phyloP scores from a whole-genome alignment of 2,797 vertebrate species.

The Rhodeus uyekii region DNA sequence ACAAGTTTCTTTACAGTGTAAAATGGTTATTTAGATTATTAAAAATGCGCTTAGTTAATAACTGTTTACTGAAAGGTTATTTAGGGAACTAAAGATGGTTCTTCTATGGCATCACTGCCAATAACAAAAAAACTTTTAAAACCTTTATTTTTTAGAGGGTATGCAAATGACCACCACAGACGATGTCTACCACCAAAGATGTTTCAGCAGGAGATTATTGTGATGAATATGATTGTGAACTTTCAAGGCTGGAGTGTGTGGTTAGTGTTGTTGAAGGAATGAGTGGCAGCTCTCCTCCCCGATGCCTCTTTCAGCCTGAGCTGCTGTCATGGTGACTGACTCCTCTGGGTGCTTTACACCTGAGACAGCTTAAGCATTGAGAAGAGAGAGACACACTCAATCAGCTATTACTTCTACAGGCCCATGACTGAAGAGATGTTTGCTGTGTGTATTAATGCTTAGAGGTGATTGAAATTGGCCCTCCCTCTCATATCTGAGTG shows the following conservation, averaged over 20 bases:
- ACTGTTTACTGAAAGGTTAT: neutral
- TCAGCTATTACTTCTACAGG: slow-evolving; percentile 16
- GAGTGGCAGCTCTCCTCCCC: slow-evolving; percentile 44
- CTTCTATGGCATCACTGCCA: neutral
- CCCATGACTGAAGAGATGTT: slow-evolving; percentile 8
- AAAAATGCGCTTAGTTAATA: neutral
- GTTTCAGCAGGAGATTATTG: neutral
- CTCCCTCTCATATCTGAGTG: neutral
- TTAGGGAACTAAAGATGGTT: neutral
- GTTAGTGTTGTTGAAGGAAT: slow-evolving; percentile 26
- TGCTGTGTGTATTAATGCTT: neutral
- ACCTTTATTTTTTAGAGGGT: neutral
- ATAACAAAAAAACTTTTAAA: neutral
- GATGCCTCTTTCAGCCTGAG: slow-evolving; percentile 48
- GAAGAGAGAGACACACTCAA: slow-evolving; percentile 4
- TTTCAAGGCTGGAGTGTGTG: slow-evolving; percentile 22
- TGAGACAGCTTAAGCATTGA: slow-evolving; percentile 31
- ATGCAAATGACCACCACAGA: neutral
- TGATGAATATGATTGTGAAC: neutral
- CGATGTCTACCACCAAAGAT: neutral
- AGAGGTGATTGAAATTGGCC: neutral
- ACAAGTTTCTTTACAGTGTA: neutral
- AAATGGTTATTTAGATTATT: neutral
- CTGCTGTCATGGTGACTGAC: slow-evolving; percentile 45
- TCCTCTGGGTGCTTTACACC: slow-evolving; percentile 33